phyloP scores from a whole-genome alignment of 2,888 invertebrate genomes.

The Cabera pusaria region DNA sequence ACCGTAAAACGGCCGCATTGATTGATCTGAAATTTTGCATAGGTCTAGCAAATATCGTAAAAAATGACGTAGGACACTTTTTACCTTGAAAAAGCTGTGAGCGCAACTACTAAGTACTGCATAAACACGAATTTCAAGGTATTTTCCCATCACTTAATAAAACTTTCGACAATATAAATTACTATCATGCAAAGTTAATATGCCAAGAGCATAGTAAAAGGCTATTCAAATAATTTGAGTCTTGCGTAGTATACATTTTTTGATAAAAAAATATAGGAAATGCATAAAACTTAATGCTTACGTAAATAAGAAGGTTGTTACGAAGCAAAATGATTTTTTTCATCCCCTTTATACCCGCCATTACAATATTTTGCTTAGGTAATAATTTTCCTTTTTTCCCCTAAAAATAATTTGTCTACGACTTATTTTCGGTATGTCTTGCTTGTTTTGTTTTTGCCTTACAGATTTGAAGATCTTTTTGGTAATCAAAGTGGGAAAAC shows the following conservation, averaged over 20 bases:
- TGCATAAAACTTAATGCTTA: conserved; percentile 40
- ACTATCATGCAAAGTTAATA: too few relatives aligned
- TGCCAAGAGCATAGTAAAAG: conserved; percentile 11
- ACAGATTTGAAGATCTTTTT: conserved; percentile 9
- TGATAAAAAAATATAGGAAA: conserved; percentile 43
- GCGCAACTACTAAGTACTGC: too few relatives aligned
- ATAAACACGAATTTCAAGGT: too few relatives aligned
- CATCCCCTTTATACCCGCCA: conserved; percentile 29
- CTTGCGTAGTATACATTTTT: conserved; percentile 26
- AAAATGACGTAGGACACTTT: too few relatives aligned
- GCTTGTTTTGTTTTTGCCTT: conserved; percentile 11
- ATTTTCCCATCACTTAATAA: too few relatives aligned
- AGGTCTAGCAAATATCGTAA: too few relatives aligned
- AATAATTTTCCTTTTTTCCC: conserved; percentile 29
- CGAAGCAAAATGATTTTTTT: conserved; percentile 33
- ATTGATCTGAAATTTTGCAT: too few relatives aligned
- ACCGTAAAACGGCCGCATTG: too few relatives aligned
- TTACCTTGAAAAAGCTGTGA: too few relatives aligned
- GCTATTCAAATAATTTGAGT: conserved; percentile 11
- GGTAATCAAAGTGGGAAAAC: too few relatives aligned
- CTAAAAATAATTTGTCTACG: conserved; percentile 22
- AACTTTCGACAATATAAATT: too few relatives aligned
- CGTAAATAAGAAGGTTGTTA: conserved; percentile 31
- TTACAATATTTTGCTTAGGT: conserved; percentile 33
- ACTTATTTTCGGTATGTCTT: conserved; percentile 19